Base-by-base conservation (phyloP, 2,888 invertebrate genomes). In the Habrosyne pyritoides region DNA sequence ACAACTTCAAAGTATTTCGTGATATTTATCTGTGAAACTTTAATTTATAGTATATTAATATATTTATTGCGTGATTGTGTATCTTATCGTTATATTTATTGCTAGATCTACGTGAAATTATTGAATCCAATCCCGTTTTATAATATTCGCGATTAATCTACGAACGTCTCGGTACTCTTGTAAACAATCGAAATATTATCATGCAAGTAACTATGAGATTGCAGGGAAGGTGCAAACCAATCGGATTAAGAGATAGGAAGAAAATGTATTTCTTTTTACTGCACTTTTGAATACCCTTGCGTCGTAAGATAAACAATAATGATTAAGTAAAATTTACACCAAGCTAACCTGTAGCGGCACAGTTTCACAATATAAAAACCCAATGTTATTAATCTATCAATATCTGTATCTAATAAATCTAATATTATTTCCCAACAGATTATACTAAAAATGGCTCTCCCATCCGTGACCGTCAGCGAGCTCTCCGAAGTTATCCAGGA, bases 401-500 rank as follows among this genome's bases (percentile, higher is more conserved):
- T n/a, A n/a, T n/a, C n/a, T n/a, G n/a, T n/a, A 10, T 33, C 30
- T 33, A 12, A 33, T 33, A 3, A 33, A 33, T 33, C n/a, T n/a
- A 28, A 10, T 6, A 21, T 47, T 7, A 1, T 52, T 42, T 24
- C 33, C 8, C 72, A 80, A 75, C 68, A 3, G 51, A 57, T 53
- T 48, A 58, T 67, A 62, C 54, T 53, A 63, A 83, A 75, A 75
- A 81, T 89, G 83, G 59, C 81, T 56, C 79, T 87, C 22, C 89
- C 89, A 6, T 84, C 81, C 0, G 63, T 89, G 0, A 86, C 87
- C 0, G 62, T 89, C 12, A 71, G 83, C 55, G 84, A 89, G 58
- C 68, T 89, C 1, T 81, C 85, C 1, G 66, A 74, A 14, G 88
- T 78, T 2, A 80, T 84, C 52, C 73, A 81, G 42, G 81, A 84